Base-by-base conservation (phyloP, 2,888 invertebrate species). In the Cordilura impudica region DNA sequence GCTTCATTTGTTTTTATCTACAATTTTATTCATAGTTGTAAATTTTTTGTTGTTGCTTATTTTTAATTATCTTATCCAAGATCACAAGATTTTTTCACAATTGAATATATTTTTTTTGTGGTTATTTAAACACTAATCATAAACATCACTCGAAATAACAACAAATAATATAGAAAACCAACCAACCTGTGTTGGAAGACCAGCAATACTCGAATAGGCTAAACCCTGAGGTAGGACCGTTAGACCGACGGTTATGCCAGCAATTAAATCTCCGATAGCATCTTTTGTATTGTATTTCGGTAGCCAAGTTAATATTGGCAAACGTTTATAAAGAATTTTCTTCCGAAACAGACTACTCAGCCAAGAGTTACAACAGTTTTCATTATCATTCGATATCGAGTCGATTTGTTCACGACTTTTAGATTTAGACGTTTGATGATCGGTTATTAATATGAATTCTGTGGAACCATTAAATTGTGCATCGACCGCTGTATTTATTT, bases 161-260 rank as follows among this genome's bases (percentile, higher is more conserved):
- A 39, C 21, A 29, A 61, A 60, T 39, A 8, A 19, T 8, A 5
- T 54, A 12, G 23, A 53, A 18, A 0, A 19, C 5, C 14, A 63
- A 82, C 82, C 58, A 78, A 93, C 93, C 91, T 93, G 91, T 12
- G 95, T 91, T 35, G 95, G 94, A 81, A 96, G 90, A 26, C 94
- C 94, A 39, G 95, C 95, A 77, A 95, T 94, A 86, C 93, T 94
- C 21, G 95, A 92, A 89, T 96, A 96, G 7, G 96, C 96, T 81
- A 96, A 90, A 18, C 95, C 95, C 90, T 97, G 98, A 16, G 98
- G 98, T 61, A 90, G 88, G 0, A 90, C 88, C 2, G 89, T 89
- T 1, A 90, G 83, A 1, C 97, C 98, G 18, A 98, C 97, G 0
- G 98, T 97, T 65, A 98, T 90, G 66, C 97, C 97, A n/a, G 98